Percentiles rank a stretch among this genome's conserved stretches.
Evolutionary conservation across 2,113 vertebrate genomes (phyloP).

Genomic region (Phainopepla nitens): DNA sequence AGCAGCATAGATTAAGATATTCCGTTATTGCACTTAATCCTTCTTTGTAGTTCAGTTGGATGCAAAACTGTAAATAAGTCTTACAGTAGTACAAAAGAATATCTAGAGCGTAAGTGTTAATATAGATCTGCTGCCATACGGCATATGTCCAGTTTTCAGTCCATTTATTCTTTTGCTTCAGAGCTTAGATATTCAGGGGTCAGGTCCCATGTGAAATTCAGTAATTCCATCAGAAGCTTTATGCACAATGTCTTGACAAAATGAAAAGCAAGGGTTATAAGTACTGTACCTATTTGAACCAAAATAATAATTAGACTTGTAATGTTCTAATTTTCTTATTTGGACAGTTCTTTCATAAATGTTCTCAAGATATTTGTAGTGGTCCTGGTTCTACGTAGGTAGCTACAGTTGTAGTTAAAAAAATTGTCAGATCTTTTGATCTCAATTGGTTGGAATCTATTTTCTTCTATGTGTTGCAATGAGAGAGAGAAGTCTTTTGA

Average conservation of each 20-base stretch:
- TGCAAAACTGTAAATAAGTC: background rate
- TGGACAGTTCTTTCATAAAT: background rate
- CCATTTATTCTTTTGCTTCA: background rate
- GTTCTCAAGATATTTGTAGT: background rate
- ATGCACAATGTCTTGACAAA: background rate
- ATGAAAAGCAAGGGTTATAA: background rate
- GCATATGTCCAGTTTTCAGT: background rate
- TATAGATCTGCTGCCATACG: background rate
- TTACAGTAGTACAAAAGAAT: background rate
- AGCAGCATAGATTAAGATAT: background rate
- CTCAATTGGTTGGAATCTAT: background rate
- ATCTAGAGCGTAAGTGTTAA: background rate
- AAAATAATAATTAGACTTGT: background rate
- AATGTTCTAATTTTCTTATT: background rate
- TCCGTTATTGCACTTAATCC: background rate
- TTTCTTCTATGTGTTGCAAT: background rate
- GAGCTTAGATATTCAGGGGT: background rate
- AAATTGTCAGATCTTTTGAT: background rate
- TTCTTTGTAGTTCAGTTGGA: background rate
- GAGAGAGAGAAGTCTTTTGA: background rate
- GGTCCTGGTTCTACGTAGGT: background rate
- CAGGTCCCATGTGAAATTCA: background rate
- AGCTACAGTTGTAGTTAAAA: background rate
- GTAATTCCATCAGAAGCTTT: slow-evolving; percentile 10
- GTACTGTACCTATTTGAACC: background rate